phyloP scores from a whole-genome alignment of 1,140 invertebrate genomes.

The Drosophila nigrodunni region DNA sequence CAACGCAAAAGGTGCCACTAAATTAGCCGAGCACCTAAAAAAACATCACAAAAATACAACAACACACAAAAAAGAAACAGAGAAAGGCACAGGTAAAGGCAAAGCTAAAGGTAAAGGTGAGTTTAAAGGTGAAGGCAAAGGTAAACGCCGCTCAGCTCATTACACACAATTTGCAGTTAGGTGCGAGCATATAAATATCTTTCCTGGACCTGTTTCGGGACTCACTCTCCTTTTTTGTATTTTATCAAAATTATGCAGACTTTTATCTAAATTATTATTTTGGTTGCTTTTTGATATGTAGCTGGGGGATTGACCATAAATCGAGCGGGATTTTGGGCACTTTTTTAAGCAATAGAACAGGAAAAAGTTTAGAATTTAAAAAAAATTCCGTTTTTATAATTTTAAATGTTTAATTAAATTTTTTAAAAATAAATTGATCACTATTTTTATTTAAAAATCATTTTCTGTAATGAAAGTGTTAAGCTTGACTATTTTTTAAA shows the following conservation, averaged over 20 bases:
- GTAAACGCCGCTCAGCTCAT: slow-evolving; percentile 74
- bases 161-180: slow-evolving; percentile 83
- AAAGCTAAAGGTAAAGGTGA: not conserved
- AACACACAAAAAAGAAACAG: slow-evolving; percentile 11
- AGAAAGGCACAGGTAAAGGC: not conserved
- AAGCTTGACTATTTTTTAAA: too few relatives aligned
- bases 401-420: too few relatives aligned
- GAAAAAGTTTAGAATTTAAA: not conserved
- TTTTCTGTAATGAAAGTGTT: too few relatives aligned
- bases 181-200: slow-evolving; percentile 80
- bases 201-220: slow-evolving; percentile 11
- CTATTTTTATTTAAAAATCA: too few relatives aligned
- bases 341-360: not conserved
- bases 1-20: slow-evolving; percentile 72
- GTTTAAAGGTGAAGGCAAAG: slow-evolving; percentile 44
- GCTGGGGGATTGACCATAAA: slow-evolving; percentile 31
- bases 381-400: not conserved
- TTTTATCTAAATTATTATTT: slow-evolving; percentile 76
- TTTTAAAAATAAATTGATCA: too few relatives aligned
- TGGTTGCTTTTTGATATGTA: not conserved
- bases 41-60: too few relatives aligned
- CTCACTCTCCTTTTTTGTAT: slow-evolving; percentile 53
- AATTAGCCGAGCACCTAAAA: slow-evolving; percentile 43
- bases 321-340: slow-evolving; percentile 22
- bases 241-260: slow-evolving; percentile 72